Evolutionary conservation across 1,140 invertebrate species (phyloP).

Genomic region (Lethrus apterus): DNA sequence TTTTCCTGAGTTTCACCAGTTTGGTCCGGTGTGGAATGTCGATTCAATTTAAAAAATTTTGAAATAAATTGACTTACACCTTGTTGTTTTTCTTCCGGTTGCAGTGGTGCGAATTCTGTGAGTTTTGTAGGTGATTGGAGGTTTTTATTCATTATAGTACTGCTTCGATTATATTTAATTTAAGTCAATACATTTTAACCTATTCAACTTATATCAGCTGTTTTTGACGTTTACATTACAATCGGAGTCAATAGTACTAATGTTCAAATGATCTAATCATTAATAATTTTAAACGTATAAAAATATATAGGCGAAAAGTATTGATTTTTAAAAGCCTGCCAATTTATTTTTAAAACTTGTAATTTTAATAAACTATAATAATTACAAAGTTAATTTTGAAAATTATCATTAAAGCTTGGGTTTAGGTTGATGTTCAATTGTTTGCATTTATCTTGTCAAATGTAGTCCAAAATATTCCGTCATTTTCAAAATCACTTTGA

Average conservation of each 20-base stretch:
- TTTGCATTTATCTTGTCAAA: slow-evolving; percentile 4
- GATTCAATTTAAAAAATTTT: slow-evolving; percentile 50
- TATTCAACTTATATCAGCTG: slow-evolving; percentile 5
- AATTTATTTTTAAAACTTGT: too few species aligned
- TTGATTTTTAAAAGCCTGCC: too few species aligned
- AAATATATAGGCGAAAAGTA: too few species aligned
- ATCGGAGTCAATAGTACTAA: background rate
- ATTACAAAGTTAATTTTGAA: too few species aligned
- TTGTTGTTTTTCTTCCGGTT: slow-evolving; percentile 54
- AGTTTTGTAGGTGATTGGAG: slow-evolving; percentile 61
- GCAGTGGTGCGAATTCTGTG: slow-evolving; percentile 68
- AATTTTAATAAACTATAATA: too few species aligned
- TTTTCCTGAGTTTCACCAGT: slow-evolving; percentile 7
- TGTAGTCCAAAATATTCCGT: slow-evolving; percentile 7
- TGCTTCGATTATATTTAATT: too few species aligned
- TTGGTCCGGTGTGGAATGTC: slow-evolving; percentile 19
- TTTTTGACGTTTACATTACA: background rate
- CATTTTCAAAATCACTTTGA: background rate
- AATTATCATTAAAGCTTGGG: too few species aligned
- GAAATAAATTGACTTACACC: slow-evolving; percentile 51
- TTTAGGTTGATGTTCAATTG: background rate
- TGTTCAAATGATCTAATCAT: background rate
- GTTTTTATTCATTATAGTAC: slow-evolving; percentile 60
- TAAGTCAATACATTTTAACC: slow-evolving; percentile 2
- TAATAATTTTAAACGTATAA: too few species aligned